phyloP scores from a whole-genome alignment of 2,888 invertebrate species.

The Crepidodera aurea region DNA sequence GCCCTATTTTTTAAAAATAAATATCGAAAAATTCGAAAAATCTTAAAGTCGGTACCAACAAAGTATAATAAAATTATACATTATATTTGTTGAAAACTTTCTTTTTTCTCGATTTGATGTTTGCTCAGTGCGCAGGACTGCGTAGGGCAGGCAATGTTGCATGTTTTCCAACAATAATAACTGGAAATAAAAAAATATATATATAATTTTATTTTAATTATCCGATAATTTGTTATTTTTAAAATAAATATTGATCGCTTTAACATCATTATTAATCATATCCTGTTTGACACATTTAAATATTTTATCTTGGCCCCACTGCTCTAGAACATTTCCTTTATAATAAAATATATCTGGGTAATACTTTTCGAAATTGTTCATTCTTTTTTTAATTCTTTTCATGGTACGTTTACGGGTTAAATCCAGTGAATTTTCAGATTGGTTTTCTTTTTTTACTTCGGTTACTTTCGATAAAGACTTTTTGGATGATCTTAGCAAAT shows the following conservation, averaged over 20 bases:
- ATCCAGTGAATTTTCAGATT: background rate
- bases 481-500: background rate
- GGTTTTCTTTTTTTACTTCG: background rate
- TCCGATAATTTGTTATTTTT: too few species aligned
- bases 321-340: slow-evolving; percentile 27
- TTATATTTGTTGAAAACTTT: too few species aligned
- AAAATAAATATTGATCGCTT: slow-evolving; percentile 24
- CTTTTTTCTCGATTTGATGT: too few species aligned
- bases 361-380: slow-evolving; percentile 28
- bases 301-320: slow-evolving; percentile 24
- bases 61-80: too few species aligned
- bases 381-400: slow-evolving; percentile 23
- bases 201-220: too few species aligned
- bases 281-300: slow-evolving; percentile 22
- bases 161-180: too few species aligned
- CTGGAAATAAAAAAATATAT: too few species aligned
- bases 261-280: slow-evolving; percentile 22
- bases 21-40: too few species aligned
- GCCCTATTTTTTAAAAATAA: too few species aligned
- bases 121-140: too few species aligned
- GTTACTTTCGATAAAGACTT: background rate
- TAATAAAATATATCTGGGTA: slow-evolving; percentile 29
- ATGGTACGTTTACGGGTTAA: background rate
- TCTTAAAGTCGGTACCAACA: too few species aligned
- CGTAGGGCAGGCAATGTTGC: too few species aligned